Percentiles rank a stretch among this genome's conserved stretches.
Conservation (phyloP, 2,113 vertebrate genomes). For the Tympanuchus pallidicinctus region DNA sequence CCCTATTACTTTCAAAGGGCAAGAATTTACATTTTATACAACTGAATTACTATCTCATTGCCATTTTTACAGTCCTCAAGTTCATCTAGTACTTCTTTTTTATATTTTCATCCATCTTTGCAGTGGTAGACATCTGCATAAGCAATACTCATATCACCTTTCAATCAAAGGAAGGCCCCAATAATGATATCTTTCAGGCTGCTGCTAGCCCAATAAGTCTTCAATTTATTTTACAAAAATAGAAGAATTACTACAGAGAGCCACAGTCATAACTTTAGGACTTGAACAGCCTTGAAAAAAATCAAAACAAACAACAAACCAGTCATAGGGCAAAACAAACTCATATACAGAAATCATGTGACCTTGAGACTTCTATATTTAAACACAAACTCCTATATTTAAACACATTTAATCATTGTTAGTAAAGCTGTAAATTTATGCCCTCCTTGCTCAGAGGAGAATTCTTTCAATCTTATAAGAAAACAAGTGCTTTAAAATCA, state of each 20-base stretch:
- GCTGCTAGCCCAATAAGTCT: not conserved
- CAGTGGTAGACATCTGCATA: not conserved
- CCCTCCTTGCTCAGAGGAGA: not conserved
- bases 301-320: not conserved
- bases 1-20: not conserved
- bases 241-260: not conserved
- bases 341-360: not conserved
- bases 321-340: not conserved
- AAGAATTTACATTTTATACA: slow-evolving; percentile 33
- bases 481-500: not conserved
- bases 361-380: not conserved
- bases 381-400: not conserved
- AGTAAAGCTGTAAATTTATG: not conserved
- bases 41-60: not conserved
- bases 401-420: not conserved
- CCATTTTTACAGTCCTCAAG: not conserved
- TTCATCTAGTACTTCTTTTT: not conserved
- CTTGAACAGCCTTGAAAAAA: not conserved
- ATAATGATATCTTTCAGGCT: not conserved
- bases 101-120: not conserved
- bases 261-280: not conserved
- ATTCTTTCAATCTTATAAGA: not conserved
- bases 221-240: not conserved
- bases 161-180: not conserved
- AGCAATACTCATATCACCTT: not conserved